A percentile compares a stretch with the other conserved stretches of the same genome.
Evolutionary conservation across 2,797 vertebrate genomes (phyloP).

Genomic region (Pipistrellus pipistrellus): DNA sequence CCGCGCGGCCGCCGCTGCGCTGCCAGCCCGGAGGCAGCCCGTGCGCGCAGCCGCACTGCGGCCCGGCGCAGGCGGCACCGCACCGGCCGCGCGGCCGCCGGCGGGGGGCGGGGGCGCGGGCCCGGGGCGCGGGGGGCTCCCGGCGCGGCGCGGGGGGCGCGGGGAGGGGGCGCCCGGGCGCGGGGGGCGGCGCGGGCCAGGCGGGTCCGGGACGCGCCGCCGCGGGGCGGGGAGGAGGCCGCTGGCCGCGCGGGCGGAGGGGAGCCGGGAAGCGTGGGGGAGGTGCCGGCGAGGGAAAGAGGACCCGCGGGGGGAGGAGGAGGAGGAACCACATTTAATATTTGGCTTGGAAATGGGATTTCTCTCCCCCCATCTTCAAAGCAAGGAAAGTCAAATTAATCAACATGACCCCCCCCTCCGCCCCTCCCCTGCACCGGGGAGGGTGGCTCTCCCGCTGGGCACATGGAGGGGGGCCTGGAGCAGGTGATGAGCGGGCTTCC

Average conservation of each 20-base stretch:
- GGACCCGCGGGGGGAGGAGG: slow-evolving; percentile 31
- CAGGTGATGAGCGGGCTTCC: slow-evolving; percentile 47
- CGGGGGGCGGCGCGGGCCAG: not conserved
- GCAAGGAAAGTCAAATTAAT: slow-evolving; percentile 19
- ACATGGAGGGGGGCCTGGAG: not conserved
- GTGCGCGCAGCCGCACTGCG: slow-evolving; percentile 91
- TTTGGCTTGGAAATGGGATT: slow-evolving; percentile 11
- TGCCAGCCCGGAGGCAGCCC: slow-evolving; percentile 82
- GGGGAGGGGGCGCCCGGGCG: slow-evolving; percentile 2
- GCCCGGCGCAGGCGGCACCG: slow-evolving; percentile 85
- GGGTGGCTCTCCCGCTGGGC: slow-evolving; percentile 19
- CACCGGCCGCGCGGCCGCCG: slow-evolving; percentile 76
- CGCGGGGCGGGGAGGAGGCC: not conserved
- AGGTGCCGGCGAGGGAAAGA: slow-evolving; percentile 59
- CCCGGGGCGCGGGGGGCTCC: not conserved
- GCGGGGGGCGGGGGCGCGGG: not conserved
- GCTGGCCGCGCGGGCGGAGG: not conserved
- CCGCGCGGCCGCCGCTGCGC: slow-evolving; percentile 77
- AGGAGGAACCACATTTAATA: slow-evolving; percentile 48
- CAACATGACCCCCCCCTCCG: not conserved
- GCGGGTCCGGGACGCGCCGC: not conserved
- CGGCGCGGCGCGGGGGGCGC: too few species aligned
- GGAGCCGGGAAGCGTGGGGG: slow-evolving; percentile 58
- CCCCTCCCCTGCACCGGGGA: not conserved
- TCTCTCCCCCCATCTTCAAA: not conserved